Percentiles rank a stretch among this genome's conserved stretches.
Evolutionary conservation across 2,888 invertebrate genomes (phyloP).

Genomic region (Slavum lentiscoides): DNA sequence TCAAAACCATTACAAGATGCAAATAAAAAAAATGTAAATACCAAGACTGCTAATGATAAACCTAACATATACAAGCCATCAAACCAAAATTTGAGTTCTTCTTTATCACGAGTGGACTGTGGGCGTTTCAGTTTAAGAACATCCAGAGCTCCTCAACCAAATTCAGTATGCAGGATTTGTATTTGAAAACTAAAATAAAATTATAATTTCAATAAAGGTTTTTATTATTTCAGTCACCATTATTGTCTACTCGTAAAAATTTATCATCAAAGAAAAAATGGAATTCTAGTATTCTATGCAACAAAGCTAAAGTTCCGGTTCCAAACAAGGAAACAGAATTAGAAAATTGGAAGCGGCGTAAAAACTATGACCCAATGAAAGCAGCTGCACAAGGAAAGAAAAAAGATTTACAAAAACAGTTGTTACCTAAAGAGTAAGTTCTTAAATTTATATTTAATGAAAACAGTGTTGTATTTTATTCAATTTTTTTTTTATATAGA

Average conservation of each 20-base stretch:
- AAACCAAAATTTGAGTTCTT: conserved; percentile 43
- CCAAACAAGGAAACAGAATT: conserved; percentile 73
- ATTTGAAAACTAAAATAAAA: neutral
- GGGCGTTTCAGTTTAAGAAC: conserved; percentile 70
- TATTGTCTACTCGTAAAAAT: conserved; percentile 50
- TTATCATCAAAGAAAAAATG: conserved; percentile 48
- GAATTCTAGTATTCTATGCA: conserved; percentile 45
- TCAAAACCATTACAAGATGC: conserved; percentile 58
- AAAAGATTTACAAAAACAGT: conserved; percentile 60
- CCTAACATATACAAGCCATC: conserved; percentile 26
- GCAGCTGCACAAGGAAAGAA: conserved; percentile 85
- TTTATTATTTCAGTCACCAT: conserved; percentile 55
- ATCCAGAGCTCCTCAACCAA: conserved; percentile 58
- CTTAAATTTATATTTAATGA: conserved; percentile 6
- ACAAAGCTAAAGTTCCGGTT: conserved; percentile 27
- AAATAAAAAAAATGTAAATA: conserved; percentile 32
- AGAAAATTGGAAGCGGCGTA: conserved; percentile 94
- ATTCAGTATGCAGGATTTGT: conserved; percentile 46
- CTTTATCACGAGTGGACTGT: conserved; percentile 67
- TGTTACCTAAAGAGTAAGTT: conserved; percentile 58
- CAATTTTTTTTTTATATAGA: neutral
- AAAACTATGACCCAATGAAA: conserved; percentile 93
- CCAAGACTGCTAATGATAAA: conserved; percentile 40
- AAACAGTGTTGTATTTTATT: neutral
- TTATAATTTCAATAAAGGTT: neutral